A percentile compares a stretch with the other conserved stretches of the same genome.
These are phyloP conservation scores for Arenicola marina DNA, from an alignment of 2,888 invertebrate genomes.

Conservation along the genomic window DNA sequence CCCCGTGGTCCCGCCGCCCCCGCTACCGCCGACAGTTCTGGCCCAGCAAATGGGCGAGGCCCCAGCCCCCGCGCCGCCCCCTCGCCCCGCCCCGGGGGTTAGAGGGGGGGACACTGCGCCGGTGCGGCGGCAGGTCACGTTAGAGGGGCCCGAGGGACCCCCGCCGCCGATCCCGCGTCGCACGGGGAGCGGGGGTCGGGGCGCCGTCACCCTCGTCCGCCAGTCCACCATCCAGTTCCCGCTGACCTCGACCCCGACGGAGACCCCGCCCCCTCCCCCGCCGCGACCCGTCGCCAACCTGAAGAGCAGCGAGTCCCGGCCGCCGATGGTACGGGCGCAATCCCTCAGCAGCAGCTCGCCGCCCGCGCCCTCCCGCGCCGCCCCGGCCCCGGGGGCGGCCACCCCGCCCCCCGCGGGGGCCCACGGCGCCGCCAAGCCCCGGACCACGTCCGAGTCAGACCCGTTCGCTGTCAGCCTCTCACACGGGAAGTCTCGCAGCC, in stretches of 20 bases:
- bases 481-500: background rate
- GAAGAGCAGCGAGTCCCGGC: background rate
- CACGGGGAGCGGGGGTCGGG: too few species aligned
- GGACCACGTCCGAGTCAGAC: background rate
- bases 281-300: background rate
- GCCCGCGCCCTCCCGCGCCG: background rate
- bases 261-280: background rate
- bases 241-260: background rate
- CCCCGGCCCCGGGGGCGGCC: background rate
- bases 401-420: background rate
- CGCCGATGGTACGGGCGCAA: background rate
- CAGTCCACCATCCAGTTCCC: too few species aligned
- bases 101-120: too few species aligned
- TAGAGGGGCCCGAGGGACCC: too few species aligned
- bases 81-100: too few species aligned
- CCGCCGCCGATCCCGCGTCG: too few species aligned
- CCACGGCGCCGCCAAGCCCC: background rate
- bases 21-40: background rate
- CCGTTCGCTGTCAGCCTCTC: slow-evolving; percentile 1
- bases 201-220: too few species aligned
- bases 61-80: too few species aligned
- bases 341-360: background rate
- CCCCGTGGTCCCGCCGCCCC: background rate
- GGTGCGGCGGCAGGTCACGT: too few species aligned
- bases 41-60: background rate